A percentile compares a stretch with the other conserved stretches of the same genome.
Evolutionary conservation across 2,888 invertebrate species (phyloP).

Genomic region (Phrixothrix hirtus): DNA sequence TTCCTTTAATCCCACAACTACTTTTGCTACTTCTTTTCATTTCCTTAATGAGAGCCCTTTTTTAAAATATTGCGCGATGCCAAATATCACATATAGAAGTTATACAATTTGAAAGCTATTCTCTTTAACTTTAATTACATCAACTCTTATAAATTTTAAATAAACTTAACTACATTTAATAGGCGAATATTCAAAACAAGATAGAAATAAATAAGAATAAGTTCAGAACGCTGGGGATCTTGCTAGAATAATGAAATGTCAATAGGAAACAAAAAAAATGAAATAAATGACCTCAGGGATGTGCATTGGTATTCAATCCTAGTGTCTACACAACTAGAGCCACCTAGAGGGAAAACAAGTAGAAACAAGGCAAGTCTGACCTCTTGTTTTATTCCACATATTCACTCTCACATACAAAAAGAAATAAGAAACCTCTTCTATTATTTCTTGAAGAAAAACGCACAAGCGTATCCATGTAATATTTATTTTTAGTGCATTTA

Average conservation of each 20-base stretch:
- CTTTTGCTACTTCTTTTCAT: too few species aligned
- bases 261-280: constrained; percentile 40
- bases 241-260: constrained; percentile 41
- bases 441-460: too few species aligned
- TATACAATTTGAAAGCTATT: too few species aligned
- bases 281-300: constrained; percentile 44
- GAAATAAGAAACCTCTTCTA: constrained; percentile 1
- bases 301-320: constrained; percentile 44
- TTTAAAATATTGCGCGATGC: too few species aligned
- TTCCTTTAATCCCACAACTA: too few species aligned
- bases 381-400: constrained; percentile 15
- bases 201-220: constrained; percentile 17
- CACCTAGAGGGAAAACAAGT: constrained; percentile 38
- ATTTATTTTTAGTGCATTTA: too few species aligned
- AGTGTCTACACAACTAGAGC: constrained; percentile 35
- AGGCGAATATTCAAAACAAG: constrained; percentile 13
- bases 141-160: neutral
- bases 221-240: constrained; percentile 29
- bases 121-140: too few species aligned
- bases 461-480: too few species aligned
- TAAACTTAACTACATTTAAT: constrained; percentile 2
- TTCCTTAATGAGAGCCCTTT: too few species aligned
- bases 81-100: too few species aligned
- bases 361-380: constrained; percentile 34
- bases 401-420: constrained; percentile 16